A percentile compares a stretch with the other conserved stretches of the same genome.
These are phyloP conservation scores for Aphis craccivora DNA, from an alignment of 1,140 invertebrate species.

Conservation along the genomic window DNA sequence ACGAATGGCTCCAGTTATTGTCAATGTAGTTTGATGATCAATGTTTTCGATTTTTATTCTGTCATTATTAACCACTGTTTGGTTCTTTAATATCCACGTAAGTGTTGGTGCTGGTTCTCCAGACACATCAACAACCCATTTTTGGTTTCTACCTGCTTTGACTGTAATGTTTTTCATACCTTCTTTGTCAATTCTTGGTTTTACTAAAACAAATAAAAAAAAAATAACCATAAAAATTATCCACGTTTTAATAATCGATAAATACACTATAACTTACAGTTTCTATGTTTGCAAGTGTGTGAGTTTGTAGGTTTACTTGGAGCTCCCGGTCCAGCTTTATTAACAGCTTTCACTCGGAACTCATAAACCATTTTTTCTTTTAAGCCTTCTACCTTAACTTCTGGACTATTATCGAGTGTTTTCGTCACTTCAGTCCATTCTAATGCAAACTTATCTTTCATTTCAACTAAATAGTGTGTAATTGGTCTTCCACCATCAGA, in stretches of 20 bases:
- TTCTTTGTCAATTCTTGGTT: constrained; percentile 89
- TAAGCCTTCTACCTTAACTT: constrained; percentile 83
- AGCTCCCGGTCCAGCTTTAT: constrained; percentile 86
- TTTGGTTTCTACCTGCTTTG: constrained; percentile 88
- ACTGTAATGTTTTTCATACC: constrained; percentile 87
- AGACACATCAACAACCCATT: constrained; percentile 88
- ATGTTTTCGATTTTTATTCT: constrained; percentile 88
- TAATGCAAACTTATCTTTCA: constrained; percentile 91
- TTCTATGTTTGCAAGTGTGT: constrained; percentile 91
- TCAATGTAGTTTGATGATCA: constrained; percentile 91
- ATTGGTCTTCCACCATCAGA: constrained; percentile 95
- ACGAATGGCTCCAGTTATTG: constrained; percentile 80
- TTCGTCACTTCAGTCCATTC: constrained; percentile 89
- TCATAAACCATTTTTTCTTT: constrained; percentile 95
- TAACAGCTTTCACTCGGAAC: constrained; percentile 89
- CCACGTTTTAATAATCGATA: neutral
- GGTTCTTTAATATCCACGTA: constrained; percentile 87
- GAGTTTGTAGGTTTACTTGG: constrained; percentile 92
- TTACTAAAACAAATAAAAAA: constrained; percentile 69
- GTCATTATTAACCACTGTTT: constrained; percentile 81
- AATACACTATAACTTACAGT: constrained; percentile 75
- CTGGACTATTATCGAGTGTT: constrained; percentile 78
- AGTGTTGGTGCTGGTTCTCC: constrained; percentile 88
- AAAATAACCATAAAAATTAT: constrained; percentile 34
- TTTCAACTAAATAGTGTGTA: constrained; percentile 92